Percentiles rank a stretch among this genome's conserved stretches.
phyloP scores from a whole-genome alignment of 2,113 vertebrate genomes.

The Oreocharis arfaki region DNA sequence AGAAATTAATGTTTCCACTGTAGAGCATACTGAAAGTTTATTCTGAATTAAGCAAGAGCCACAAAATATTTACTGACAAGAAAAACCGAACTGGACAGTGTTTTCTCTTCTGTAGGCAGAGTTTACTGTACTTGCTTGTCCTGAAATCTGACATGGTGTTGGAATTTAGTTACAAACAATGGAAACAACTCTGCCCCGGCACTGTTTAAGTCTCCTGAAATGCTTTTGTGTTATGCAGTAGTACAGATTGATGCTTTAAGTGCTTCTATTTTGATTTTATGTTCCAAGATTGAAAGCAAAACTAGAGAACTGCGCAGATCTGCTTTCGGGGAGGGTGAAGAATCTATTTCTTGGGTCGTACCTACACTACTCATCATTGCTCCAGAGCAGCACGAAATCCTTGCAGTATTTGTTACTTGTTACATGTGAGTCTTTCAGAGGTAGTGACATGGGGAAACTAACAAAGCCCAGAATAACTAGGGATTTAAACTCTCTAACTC shows the following conservation, averaged over 20 bases:
- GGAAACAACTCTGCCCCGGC: not conserved
- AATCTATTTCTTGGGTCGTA: not conserved
- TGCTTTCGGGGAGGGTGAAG: not conserved
- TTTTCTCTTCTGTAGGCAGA: not conserved
- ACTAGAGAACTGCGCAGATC: not conserved
- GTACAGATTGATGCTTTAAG: not conserved
- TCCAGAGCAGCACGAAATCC: not conserved
- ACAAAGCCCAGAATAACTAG: not conserved
- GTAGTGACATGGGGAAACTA: not conserved
- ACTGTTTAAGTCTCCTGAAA: not conserved
- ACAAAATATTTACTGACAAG: not conserved
- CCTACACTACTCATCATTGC: accelerated
- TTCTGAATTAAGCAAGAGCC: not conserved
- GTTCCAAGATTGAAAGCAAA: not conserved
- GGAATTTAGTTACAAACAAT: not conserved
- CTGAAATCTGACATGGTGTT: not conserved
- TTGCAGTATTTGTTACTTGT: not conserved
- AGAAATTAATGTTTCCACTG: not conserved
- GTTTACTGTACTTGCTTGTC: not conserved
- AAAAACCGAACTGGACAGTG: not conserved
- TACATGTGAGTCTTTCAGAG: not conserved
- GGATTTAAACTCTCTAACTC: not conserved
- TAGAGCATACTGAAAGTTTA: not conserved
- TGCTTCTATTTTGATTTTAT: not conserved
- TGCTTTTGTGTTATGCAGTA: not conserved